Evolutionary conservation across 2,888 invertebrate genomes (phyloP).

Genomic region (Drosophila mercatorum): DNA sequence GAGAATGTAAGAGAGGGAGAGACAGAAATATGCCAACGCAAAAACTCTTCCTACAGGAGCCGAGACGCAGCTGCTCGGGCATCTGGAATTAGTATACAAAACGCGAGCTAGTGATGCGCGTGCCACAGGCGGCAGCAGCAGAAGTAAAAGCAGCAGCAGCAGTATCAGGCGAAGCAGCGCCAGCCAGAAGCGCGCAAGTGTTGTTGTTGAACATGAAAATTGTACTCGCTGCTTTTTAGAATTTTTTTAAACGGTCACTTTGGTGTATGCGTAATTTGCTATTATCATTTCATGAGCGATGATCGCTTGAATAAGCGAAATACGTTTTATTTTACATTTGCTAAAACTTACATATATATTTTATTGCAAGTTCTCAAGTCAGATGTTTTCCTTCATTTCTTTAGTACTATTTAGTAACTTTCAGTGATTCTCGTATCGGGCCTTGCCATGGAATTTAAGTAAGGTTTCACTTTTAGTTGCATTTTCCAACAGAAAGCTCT

Average conservation of each 20-base stretch:
- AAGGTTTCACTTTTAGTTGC: neutral
- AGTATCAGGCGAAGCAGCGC: constrained; percentile 38
- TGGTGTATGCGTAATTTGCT: constrained; percentile 48
- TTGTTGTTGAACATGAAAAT: constrained; percentile 61
- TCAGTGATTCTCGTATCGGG: neutral
- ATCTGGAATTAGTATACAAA: constrained; percentile 72
- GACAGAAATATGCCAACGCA: neutral
- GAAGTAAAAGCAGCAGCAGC: constrained; percentile 14
- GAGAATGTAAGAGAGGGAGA: constrained; percentile 3
- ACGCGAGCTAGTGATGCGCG: constrained; percentile 56
- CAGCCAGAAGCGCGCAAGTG: constrained; percentile 51
- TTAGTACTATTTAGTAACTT: neutral
- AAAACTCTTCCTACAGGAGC: constrained; percentile 70
- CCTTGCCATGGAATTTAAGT: too few relatives aligned
- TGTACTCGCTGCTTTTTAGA: constrained; percentile 10
- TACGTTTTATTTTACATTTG: neutral
- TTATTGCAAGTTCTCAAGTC: neutral
- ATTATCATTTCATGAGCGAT: constrained; percentile 12
- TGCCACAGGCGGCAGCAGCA: constrained; percentile 42
- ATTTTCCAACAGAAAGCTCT: neutral
- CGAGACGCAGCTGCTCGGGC: constrained; percentile 63
- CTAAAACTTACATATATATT: neutral
- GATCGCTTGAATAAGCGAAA: too few relatives aligned
- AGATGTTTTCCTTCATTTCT: neutral
- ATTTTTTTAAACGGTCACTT: constrained; percentile 29